phyloP scores from a whole-genome alignment of 1,140 invertebrate species.

The Hesperophylax magnus region DNA sequence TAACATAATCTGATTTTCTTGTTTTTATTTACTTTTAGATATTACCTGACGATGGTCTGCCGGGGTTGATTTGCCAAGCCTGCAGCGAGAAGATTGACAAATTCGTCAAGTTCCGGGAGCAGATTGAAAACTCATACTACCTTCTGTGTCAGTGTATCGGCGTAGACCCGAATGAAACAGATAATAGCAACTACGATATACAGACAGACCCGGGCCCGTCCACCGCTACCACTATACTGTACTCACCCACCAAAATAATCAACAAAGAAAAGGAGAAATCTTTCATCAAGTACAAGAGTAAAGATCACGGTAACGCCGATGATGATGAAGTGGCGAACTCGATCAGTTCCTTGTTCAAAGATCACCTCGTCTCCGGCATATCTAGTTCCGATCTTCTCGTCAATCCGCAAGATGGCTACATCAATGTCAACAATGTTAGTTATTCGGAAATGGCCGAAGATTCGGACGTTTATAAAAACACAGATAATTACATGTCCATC shows the following conservation, averaged over 20 bases:
- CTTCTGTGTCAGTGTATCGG: constrained; percentile 42
- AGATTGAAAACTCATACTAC: constrained; percentile 44
- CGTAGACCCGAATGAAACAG: constrained; percentile 36
- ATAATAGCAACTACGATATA: not conserved
- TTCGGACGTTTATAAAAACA: constrained; percentile 26
- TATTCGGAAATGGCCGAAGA: constrained; percentile 25
- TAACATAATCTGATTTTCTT: too few relatives aligned
- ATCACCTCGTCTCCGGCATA: constrained; percentile 40
- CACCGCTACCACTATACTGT: not conserved
- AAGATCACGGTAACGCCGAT: not conserved
- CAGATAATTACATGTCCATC: constrained; percentile 30
- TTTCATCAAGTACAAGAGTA: not conserved
- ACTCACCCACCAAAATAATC: not conserved
- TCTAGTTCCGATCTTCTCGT: constrained; percentile 37
- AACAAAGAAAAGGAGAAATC: constrained; percentile 29
- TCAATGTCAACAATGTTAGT: constrained; percentile 34
- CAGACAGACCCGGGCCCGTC: constrained; percentile 8
- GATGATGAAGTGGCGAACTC: constrained; percentile 4
- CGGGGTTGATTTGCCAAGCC: constrained; percentile 26
- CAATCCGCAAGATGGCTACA: constrained; percentile 33
- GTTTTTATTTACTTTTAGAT: constrained; percentile 28
- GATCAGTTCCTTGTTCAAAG: constrained; percentile 35
- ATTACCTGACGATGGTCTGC: constrained; percentile 43
- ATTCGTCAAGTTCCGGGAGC: constrained; percentile 45
- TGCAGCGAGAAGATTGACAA: constrained; percentile 39